phyloP scores from a whole-genome alignment of 53 echinoderm and acorn worm species.

The Zoroaster sp. region DNA sequence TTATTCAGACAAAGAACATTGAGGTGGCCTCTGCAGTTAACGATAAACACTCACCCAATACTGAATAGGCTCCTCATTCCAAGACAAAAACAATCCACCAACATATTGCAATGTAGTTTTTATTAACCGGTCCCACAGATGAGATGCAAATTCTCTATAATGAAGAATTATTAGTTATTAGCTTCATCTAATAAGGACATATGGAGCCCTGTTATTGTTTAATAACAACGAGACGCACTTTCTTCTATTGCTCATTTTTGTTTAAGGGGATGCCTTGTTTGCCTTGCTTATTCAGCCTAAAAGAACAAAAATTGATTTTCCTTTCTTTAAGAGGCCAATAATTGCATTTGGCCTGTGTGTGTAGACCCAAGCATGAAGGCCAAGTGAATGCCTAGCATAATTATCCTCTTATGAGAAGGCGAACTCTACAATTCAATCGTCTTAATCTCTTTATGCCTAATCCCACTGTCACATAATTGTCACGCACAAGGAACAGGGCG shows the following conservation, averaged over 20 bases:
- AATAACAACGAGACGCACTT: slow-evolving; percentile 17
- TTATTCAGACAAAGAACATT: slow-evolving; percentile 36
- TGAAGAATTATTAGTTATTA: slow-evolving; percentile 54
- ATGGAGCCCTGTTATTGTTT: slow-evolving; percentile 39
- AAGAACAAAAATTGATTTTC: slow-evolving; percentile 54
- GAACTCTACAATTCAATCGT: slow-evolving; percentile 46
- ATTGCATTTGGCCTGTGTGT: slow-evolving; percentile 36
- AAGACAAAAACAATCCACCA: neutral
- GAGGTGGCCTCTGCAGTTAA: slow-evolving; percentile 2
- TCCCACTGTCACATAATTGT: slow-evolving; percentile 57
- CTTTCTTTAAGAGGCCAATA: slow-evolving; percentile 35
- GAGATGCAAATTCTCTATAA: slow-evolving; percentile 52
- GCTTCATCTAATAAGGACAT: slow-evolving; percentile 50
- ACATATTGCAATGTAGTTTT: slow-evolving; percentile 43
- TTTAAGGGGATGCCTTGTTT: slow-evolving; percentile 18
- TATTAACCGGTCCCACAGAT: slow-evolving; percentile 31
- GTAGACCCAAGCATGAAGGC: slow-evolving; percentile 48
- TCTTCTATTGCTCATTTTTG: slow-evolving; percentile 30
- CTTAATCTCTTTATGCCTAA: slow-evolving; percentile 51
- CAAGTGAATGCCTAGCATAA: slow-evolving; percentile 42
- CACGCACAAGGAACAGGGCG: slow-evolving; percentile 33
- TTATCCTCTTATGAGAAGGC: slow-evolving; percentile 41
- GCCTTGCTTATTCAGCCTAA: slow-evolving; percentile 39
- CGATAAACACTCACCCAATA: slow-evolving; percentile 29
- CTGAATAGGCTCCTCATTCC: neutral